phyloP scores from a whole-genome alignment of 2,888 invertebrate species.

The Crioceris asparagi region DNA sequence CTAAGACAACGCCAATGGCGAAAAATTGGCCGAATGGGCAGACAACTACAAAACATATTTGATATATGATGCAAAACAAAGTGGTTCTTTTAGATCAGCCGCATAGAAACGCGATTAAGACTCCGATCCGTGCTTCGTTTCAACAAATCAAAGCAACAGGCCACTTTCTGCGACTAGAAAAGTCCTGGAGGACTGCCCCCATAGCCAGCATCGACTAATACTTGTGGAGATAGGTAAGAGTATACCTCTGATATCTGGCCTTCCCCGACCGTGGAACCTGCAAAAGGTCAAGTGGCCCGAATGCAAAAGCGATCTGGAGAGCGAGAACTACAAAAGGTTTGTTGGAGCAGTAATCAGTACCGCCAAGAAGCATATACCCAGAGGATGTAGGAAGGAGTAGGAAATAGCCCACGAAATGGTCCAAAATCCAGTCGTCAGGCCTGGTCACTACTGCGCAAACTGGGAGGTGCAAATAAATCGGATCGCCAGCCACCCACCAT shows the following conservation, averaged over 20 bases:
- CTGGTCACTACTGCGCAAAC: slow-evolving; percentile 3
- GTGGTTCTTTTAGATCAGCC: no score
- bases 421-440: slow-evolving; percentile 3
- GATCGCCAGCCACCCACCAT: background rate
- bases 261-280: slow-evolving; percentile 13
- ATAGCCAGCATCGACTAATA: slow-evolving; percentile 15
- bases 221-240: slow-evolving; percentile 9
- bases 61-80: slow-evolving; percentile 16
- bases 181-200: slow-evolving; percentile 10
- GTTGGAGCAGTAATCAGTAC: slow-evolving; percentile 8
- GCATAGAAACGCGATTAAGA: slow-evolving; percentile 13
- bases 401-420: no score
- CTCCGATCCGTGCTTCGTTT: slow-evolving; percentile 11
- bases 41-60: slow-evolving; percentile 10
- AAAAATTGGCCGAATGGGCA: slow-evolving; percentile 11
- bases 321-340: slow-evolving; percentile 10
- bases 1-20: slow-evolving; percentile 9
- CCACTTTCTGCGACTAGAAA: background rate
- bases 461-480: background rate
- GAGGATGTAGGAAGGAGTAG: slow-evolving; percentile 12
- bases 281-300: slow-evolving; percentile 11
- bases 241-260: slow-evolving; percentile 9
- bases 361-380: slow-evolving; percentile 11
- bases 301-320: slow-evolving; percentile 8
- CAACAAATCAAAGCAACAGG: background rate